Evolutionary conservation across 2,888 invertebrate genomes (phyloP), one percentile per base, ranked within the genome.

Genomic region (Drosophila demipolita): DNA sequence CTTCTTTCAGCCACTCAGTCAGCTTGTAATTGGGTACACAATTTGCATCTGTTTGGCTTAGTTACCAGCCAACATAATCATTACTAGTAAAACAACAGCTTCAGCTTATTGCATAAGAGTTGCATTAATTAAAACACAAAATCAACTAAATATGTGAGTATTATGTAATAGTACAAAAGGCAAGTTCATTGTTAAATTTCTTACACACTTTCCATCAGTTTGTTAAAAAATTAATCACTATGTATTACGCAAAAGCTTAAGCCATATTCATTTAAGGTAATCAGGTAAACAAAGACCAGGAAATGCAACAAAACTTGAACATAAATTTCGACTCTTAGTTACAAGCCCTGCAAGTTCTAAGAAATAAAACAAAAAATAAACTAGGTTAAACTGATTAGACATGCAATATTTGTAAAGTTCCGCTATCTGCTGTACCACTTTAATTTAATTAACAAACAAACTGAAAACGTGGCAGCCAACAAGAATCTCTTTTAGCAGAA

Each of bases 371-470:
- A 26, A 32, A 33, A 33, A 50, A 64, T 45, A 66, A 84, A 88
- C 62, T 85, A 55, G 83, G 76, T 86, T 88, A 88, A 79, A 87
- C 83, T 75, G 66, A 87, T 83, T 77, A 81, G 72, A 68, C 67
- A 32, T 52, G 69, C 57, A 57, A 67, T 78, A 73, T 64, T 67
- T 63, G 38, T 50, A 48, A 64, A 49, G 20, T 32, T 36, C 17
- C 35, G 50, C 60, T 49, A 60, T 60, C 68, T 60, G 29, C 17
- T 40, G 36, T 36, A 6, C n/a, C 20, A 20, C 32, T 80, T 83
- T 60, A 74, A 88, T 83, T 84, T 58, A 73, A 83, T 85, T 75
- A 86, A 77, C 69, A 69, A 69, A 61, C 66, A 63, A 66, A 67
- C 48, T 54, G 38, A n/a, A 63, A 45, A 45, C 55, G 33, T 36